Percentiles rank a stretch among this genome's conserved stretches.
These are phyloP conservation scores for Xanthorhoe designata DNA, from an alignment of 2,888 invertebrate genomes.

Conservation along the genomic window DNA sequence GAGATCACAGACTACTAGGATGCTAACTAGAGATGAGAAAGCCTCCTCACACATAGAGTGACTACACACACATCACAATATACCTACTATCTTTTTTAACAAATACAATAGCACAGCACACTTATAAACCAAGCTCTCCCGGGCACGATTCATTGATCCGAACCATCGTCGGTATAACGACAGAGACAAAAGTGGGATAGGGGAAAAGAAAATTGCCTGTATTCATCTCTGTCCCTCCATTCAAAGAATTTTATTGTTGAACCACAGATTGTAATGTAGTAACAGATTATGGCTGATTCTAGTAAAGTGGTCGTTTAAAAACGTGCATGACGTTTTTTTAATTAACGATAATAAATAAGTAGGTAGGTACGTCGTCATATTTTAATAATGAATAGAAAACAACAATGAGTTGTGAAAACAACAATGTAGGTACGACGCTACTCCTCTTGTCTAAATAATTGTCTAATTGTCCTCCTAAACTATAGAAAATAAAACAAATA, in stretches of 20 bases:
- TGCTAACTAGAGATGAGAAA: too few relatives aligned
- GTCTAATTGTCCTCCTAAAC: too few relatives aligned
- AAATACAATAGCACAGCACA: neutral
- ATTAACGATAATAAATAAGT: too few relatives aligned
- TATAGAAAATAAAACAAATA: too few relatives aligned
- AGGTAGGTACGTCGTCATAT: neutral
- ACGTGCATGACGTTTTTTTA: neutral
- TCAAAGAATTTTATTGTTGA: constrained; percentile 42
- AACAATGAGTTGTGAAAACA: too few relatives aligned
- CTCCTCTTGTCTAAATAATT: too few relatives aligned
- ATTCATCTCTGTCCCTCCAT: constrained; percentile 60
- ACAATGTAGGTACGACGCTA: too few relatives aligned
- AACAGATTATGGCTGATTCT: neutral
- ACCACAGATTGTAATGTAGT: constrained; percentile 3
- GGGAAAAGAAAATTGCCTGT: constrained; percentile 45
- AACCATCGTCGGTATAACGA: constrained; percentile 74
- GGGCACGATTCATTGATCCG: constrained; percentile 85
- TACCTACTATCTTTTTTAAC: too few relatives aligned
- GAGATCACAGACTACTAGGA: too few relatives aligned
- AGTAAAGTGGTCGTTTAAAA: neutral
- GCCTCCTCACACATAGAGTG: too few relatives aligned
- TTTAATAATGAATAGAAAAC: too few relatives aligned
- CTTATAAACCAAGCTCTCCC: constrained; percentile 46
- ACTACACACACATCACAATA: too few relatives aligned
- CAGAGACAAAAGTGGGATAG: constrained; percentile 66